Conservation (phyloP, 2,113 vertebrate species). For the Phasianus colchicus region DNA sequence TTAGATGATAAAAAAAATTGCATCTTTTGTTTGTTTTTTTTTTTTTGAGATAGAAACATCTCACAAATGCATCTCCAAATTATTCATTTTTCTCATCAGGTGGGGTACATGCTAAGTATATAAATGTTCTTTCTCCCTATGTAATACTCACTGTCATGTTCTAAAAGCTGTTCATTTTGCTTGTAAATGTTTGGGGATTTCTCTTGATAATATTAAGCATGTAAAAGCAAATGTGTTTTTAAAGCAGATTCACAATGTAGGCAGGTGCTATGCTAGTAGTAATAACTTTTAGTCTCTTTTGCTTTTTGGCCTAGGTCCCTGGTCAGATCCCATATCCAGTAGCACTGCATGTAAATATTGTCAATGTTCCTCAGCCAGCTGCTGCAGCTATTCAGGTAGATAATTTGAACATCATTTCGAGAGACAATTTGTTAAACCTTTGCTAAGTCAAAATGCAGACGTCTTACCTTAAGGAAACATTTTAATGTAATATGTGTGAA, state of each 20-base stretch:
- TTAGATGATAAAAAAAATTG: not conserved
- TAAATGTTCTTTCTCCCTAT: not conserved
- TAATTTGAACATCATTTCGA: constrained; percentile 46
- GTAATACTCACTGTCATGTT: not conserved
- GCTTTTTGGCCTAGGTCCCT: constrained; percentile 73
- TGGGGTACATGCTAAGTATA: not conserved
- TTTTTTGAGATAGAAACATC: constrained; percentile 1
- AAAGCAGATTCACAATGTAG: not conserved
- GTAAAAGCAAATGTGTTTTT: not conserved
- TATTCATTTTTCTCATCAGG: not conserved
- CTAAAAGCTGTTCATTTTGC: not conserved
- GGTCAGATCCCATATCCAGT: constrained; percentile 89
- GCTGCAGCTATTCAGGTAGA: constrained; percentile 95
- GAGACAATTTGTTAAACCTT: constrained; percentile 20
- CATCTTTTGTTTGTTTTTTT: constrained; percentile 36
- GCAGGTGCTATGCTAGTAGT: not conserved
- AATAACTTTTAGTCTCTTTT: constrained; percentile 56
- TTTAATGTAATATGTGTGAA: not conserved
- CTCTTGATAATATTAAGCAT: not conserved
- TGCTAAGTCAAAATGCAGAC: constrained; percentile 10
- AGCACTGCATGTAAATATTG: constrained; percentile 93
- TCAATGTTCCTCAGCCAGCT: constrained; percentile 94
- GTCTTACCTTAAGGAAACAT: not conserved
- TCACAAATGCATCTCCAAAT: not conserved
- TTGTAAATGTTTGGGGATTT: not conserved